Percentiles rank a stretch among this genome's conserved stretches.
These are phyloP conservation scores for Mobula hypostoma DNA, from an alignment of 2,113 vertebrate genomes.

Conservation along the genomic window DNA sequence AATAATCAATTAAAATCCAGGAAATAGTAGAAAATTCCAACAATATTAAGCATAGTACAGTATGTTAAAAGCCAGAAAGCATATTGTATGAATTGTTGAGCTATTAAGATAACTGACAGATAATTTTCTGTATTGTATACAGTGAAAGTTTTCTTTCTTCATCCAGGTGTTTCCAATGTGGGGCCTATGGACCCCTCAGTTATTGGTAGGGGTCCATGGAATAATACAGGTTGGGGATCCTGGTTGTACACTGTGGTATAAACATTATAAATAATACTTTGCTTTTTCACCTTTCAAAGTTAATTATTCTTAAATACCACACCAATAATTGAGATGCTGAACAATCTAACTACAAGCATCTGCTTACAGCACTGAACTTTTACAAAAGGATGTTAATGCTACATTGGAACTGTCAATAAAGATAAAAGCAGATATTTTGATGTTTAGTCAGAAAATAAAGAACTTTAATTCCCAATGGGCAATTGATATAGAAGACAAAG, in stretches of 20 bases:
- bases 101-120: neutral
- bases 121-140: neutral
- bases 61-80: neutral
- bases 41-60: neutral
- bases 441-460: neutral
- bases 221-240: too few species aligned
- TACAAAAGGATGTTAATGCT: neutral
- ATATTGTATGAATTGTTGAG: neutral
- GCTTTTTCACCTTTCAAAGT: neutral
- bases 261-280: neutral
- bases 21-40: neutral
- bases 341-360: neutral
- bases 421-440: conserved; percentile 24
- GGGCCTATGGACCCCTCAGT: too few species aligned
- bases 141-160: neutral
- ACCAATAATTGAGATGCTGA: neutral
- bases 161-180: too few species aligned
- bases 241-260: too few species aligned
- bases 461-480: neutral
- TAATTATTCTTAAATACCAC: neutral
- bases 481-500: conserved; percentile 22
- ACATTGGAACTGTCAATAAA: neutral
- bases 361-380: neutral
- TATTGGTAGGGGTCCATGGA: too few species aligned
- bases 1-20: neutral